phyloP scores from a whole-genome alignment of 1,140 invertebrate genomes.

The Teleopsis dalmanni region DNA sequence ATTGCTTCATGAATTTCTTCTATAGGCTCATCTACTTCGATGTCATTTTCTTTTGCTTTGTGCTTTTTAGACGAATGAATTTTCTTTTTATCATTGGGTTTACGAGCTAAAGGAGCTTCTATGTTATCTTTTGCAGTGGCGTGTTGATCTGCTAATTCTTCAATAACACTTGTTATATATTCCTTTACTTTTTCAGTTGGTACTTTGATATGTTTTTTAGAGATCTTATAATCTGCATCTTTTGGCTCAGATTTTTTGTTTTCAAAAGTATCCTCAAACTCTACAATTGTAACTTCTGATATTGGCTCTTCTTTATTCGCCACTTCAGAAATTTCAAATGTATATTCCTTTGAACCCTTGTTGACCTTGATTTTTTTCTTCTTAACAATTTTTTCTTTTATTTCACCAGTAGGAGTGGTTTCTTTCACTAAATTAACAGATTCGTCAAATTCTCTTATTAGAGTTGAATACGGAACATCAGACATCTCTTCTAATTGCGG shows the following conservation, averaged over 20 bases:
- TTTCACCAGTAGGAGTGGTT: slow-evolving; percentile 17
- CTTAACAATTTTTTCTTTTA: slow-evolving; percentile 32
- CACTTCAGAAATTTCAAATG: slow-evolving; percentile 33
- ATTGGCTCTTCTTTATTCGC: slow-evolving; percentile 36
- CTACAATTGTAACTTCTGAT: slow-evolving; percentile 27
- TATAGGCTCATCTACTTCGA: background rate
- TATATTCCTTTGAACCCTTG: slow-evolving; percentile 23
- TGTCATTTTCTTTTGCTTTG: background rate
- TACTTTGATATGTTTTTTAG: too few species aligned
- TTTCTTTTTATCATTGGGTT: slow-evolving; percentile 2
- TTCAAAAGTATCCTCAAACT: background rate
- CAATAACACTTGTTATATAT: too few species aligned
- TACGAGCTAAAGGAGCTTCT: slow-evolving; percentile 6
- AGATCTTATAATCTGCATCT: too few species aligned
- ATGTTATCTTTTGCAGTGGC: slow-evolving; percentile 18
- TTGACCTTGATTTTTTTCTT: slow-evolving; percentile 37
- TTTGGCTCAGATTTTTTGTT: too few species aligned
- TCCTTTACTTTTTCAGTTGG: too few species aligned
- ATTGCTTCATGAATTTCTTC: background rate
- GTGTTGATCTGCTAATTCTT: slow-evolving; percentile 6
- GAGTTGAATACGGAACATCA: too few species aligned
- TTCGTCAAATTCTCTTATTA: too few species aligned
- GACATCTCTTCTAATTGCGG: too few species aligned
- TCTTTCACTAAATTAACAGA: too few species aligned
- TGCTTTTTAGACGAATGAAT: too few species aligned